phyloP scores from a whole-genome alignment of 2,113 vertebrate species.

The Ia io region DNA sequence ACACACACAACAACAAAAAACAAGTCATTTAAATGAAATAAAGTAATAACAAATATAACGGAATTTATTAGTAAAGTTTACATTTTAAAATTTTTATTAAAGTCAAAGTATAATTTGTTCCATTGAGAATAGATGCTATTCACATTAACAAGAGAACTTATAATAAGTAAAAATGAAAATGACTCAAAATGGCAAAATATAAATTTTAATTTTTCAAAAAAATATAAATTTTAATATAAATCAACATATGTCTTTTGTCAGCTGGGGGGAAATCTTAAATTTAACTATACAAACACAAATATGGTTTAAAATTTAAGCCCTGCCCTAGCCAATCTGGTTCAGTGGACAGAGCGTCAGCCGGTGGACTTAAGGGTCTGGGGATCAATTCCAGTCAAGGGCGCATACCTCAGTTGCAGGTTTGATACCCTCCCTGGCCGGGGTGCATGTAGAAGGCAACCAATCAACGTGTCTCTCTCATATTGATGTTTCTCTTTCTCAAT shows the following conservation, averaged over 20 bases:
- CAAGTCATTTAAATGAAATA: conserved; percentile 32
- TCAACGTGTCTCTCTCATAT: too few relatives aligned
- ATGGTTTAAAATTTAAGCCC: conserved; percentile 7
- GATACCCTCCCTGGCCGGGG: too few relatives aligned
- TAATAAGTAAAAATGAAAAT: conserved; percentile 35
- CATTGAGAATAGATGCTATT: background rate
- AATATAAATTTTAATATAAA: conserved; percentile 11
- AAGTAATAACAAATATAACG: background rate
- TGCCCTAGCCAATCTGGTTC: background rate
- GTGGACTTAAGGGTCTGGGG: too few relatives aligned
- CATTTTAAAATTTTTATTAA: conserved; percentile 24
- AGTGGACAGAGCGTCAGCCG: too few relatives aligned
- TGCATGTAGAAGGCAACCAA: too few relatives aligned
- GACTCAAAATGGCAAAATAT: background rate
- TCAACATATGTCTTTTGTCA: background rate
- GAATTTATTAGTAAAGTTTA: conserved; percentile 9
- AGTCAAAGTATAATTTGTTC: background rate
- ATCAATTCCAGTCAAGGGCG: too few relatives aligned
- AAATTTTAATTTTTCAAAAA: background rate
- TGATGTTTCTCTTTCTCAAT: too few relatives aligned
- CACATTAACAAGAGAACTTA: conserved; percentile 11
- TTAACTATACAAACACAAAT: conserved; percentile 22
- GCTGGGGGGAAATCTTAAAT: background rate
- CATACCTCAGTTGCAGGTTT: too few relatives aligned
- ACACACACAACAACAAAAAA: background rate